Base-by-base conservation (phyloP, 2,888 invertebrate genomes). In the Tricholauxania praeusta region DNA sequence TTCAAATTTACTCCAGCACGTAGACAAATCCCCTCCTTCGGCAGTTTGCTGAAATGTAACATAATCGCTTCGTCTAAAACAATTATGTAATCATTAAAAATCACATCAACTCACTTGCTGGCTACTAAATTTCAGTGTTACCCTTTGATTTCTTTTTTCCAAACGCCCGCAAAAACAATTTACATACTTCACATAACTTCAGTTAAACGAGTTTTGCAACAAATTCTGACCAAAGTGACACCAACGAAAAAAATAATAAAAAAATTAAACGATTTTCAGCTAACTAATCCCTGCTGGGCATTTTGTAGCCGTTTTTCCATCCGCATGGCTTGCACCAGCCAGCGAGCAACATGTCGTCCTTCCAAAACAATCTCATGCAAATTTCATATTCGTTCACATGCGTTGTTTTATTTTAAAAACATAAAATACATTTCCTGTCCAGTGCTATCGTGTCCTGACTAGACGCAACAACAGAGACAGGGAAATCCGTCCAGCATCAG, bases 341-440 rank as follows among this genome's bases (percentile, higher is more conserved):
- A 32, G 52, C 55, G 32, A 74, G 78, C 76, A 79, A 75, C 79
- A 76, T 75, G 84, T 83, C 83, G 79, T 81, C 80, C 71, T 63
- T 64, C 76, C 71, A 69, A 75, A 76, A 66, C 76, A 76, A 75
- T 75, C 79, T 82, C 86, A 86, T 86, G 86, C 86, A 85, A 86
- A 86, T 86, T 86, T 86, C 81, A 84, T 82, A 79, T 66, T 67
- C 52, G 60, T 62, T 59, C 69, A 69, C 71, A 76, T 66, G 59
- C 48, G 72, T 73, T 77, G 72, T 75, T 78, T 76, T 78, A 74
- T 76, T 73, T 69, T 66, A 80, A 78, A 81, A 83, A 83, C 81
- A 82, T 82, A 81, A 83, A 84, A 84, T 83, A 85, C 85, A 83
- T 84, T 84, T 84, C 85, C 84, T 83, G 85, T 80, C 80, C 48